phyloP scores from a whole-genome alignment of 2,797 vertebrate species.

The Micrastur ruficollis region DNA sequence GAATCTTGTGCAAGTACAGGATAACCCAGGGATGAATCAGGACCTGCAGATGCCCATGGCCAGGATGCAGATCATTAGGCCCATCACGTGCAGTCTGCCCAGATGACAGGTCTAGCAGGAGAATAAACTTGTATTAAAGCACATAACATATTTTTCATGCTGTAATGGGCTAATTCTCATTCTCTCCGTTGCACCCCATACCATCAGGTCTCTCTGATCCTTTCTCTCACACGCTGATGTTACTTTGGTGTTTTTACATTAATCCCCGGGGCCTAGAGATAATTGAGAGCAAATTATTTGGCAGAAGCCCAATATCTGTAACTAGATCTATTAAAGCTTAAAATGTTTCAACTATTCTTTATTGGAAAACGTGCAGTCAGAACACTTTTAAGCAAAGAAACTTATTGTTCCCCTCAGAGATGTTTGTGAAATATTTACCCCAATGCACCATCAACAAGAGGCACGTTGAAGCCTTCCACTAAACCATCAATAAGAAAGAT shows the following conservation, averaged over 20 bases:
- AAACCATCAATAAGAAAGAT: neutral
- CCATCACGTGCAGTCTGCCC: neutral
- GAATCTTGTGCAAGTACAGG: neutral
- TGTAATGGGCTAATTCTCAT: neutral
- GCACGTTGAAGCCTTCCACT: fast-evolving
- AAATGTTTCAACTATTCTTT: neutral
- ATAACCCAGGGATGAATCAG: neutral
- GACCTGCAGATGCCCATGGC: no score
- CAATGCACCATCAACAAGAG: neutral
- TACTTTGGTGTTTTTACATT: neutral
- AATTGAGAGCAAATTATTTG: slow-evolving; percentile 26
- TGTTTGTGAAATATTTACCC: neutral
- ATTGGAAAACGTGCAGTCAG: neutral
- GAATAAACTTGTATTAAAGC: neutral
- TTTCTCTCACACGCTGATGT: neutral
- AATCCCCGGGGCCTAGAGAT: neutral
- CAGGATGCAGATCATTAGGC: neutral
- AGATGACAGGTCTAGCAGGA: neutral
- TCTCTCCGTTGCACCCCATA: neutral
- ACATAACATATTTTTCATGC: neutral
- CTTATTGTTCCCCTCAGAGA: neutral
- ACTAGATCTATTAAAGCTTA: neutral
- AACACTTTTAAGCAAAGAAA: neutral
- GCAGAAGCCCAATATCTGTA: neutral
- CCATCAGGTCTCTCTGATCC: neutral